Percentiles rank a stretch among this genome's conserved stretches.
These are phyloP conservation scores for Latrodectus hesperus DNA, from an alignment of 2,888 invertebrate genomes.

Conservation along the genomic window DNA sequence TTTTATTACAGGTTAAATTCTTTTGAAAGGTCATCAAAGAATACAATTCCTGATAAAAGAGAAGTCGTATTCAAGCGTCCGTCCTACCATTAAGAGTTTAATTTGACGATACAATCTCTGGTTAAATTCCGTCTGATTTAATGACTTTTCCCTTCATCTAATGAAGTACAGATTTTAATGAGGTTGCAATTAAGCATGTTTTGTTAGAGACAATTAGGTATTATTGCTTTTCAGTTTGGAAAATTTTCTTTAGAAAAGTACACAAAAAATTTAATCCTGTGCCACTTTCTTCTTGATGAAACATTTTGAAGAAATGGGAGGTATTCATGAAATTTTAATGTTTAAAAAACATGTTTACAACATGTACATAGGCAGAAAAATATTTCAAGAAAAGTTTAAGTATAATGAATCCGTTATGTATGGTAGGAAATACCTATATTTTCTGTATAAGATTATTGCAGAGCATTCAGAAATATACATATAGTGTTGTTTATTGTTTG, in stretches of 20 bases:
- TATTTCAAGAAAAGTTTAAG: too few species aligned
- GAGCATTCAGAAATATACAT: too few species aligned
- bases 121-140: conserved; percentile 15
- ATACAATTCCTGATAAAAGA: conserved; percentile 53
- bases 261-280: too few species aligned
- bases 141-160: conserved; percentile 44
- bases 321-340: too few species aligned
- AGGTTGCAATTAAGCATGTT: conserved; percentile 59
- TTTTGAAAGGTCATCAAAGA: conserved; percentile 23
- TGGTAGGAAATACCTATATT: too few species aligned
- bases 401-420: too few species aligned
- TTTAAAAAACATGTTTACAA: too few species aligned
- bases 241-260: background rate
- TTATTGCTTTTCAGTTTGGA: conserved; percentile 6
- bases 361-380: too few species aligned
- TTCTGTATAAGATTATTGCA: too few species aligned
- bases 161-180: conserved; percentile 48
- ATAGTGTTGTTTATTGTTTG: too few species aligned
- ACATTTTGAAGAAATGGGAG: too few species aligned
- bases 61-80: conserved; percentile 16
- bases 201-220: conserved; percentile 56
- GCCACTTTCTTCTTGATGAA: too few species aligned
- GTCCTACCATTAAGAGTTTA: conserved; percentile 35
- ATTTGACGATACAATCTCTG: conserved; percentile 25
- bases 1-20: conserved; percentile 27